These are phyloP conservation scores for Tapirus terrestris DNA, from an alignment of 2,113 vertebrate genomes.

Conservation along the genomic window DNA sequence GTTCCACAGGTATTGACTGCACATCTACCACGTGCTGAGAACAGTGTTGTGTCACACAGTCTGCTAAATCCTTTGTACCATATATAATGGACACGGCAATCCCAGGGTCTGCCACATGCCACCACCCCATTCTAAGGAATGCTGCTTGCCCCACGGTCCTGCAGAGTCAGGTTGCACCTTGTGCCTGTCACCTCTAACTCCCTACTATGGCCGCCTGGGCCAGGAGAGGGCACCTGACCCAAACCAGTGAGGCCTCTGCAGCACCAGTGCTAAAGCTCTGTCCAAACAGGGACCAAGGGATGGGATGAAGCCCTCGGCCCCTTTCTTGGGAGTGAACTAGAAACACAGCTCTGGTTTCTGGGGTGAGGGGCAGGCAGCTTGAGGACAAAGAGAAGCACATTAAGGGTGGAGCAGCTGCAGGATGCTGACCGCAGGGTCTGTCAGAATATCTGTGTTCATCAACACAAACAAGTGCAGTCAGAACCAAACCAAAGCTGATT, in stretches of 20 bases:
- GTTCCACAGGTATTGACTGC: rapidly evolving
- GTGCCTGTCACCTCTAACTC: not conserved
- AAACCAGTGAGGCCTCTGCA: not conserved
- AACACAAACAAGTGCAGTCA: not conserved
- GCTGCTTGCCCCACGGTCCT: not conserved
- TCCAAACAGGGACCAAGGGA: not conserved
- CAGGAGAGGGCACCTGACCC: not conserved
- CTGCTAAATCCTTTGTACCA: not conserved
- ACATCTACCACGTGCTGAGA: not conserved
- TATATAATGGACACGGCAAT: too few species aligned
- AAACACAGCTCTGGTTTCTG: not conserved
- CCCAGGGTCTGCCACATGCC: not conserved
- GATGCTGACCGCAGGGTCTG: not conserved
- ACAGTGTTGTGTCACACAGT: too few species aligned
- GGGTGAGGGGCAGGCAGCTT: not conserved
- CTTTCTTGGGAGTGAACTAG: not conserved
- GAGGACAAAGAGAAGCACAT: not conserved
- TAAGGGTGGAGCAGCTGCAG: not conserved
- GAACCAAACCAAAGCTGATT: not conserved
- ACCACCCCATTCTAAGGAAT: not conserved
- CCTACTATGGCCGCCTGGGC: rapidly evolving
- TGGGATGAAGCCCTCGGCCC: rapidly evolving
- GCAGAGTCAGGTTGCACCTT: not conserved
- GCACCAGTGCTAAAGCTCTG: not conserved
- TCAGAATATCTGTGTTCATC: not conserved